Conservation (phyloP, 2,113 vertebrate species). For the Aspidoscelis tigris region DNA sequence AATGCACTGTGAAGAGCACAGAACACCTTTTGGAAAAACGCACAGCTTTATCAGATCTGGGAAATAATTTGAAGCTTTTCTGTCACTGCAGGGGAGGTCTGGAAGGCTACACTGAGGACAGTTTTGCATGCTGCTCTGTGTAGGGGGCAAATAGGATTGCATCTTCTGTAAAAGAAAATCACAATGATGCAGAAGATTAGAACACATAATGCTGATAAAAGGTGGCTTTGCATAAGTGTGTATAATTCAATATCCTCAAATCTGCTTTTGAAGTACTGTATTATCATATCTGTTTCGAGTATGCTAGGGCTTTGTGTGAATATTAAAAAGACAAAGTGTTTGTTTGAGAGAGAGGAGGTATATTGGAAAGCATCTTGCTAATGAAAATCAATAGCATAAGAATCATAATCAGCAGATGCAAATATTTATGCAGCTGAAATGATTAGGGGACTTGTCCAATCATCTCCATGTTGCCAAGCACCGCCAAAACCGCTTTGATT, state of each 20-base stretch:
- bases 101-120: not conserved
- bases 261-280: slow-evolving; percentile 47
- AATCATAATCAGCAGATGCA: slow-evolving; percentile 72
- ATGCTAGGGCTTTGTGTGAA: slow-evolving; percentile 14
- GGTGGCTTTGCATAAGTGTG: not conserved
- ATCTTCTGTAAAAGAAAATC: not conserved
- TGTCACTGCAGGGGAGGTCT: not conserved
- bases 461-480: slow-evolving; percentile 66
- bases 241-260: slow-evolving; percentile 9
- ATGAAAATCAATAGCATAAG: slow-evolving; percentile 75
- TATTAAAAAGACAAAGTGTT: slow-evolving; percentile 46
- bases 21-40: not conserved
- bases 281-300: slow-evolving; percentile 4
- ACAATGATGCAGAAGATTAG: not conserved
- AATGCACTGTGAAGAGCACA: not conserved
- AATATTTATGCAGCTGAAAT: slow-evolving; percentile 67
- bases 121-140: not conserved
- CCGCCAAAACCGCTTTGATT: slow-evolving; percentile 77
- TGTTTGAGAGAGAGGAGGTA: slow-evolving; percentile 58
- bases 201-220: not conserved
- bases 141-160: not conserved
- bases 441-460: slow-evolving; percentile 68
- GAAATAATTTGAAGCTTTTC: not conserved
- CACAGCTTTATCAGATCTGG: not conserved
- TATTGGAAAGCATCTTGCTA: slow-evolving; percentile 66